Percentiles rank a stretch among this genome's conserved stretches.
Conservation (phyloP, 2,888 invertebrate genomes). For the Luperina testacea region DNA sequence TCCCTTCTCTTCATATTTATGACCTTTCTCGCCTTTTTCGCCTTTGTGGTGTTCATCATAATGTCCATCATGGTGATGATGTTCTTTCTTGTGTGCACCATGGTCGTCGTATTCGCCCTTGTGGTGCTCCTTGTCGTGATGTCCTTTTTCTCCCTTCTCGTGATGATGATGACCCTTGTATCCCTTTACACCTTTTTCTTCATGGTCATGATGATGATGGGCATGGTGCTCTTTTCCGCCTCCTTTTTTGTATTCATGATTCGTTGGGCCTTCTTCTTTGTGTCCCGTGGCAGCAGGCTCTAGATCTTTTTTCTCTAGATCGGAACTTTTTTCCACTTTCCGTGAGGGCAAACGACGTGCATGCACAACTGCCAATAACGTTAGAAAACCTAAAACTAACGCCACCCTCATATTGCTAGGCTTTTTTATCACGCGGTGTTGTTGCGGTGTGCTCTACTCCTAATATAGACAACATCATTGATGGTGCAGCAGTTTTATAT, state of each 20-base stretch:
- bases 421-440: conserved; percentile 67
- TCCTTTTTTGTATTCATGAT: conserved; percentile 90
- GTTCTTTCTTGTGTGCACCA: conserved; percentile 91
- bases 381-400: conserved; percentile 77
- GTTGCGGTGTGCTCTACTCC: conserved; percentile 76
- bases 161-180: conserved; percentile 93
- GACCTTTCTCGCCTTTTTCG: conserved; percentile 92
- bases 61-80: conserved; percentile 92
- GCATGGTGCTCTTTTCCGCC: conserved; percentile 92
- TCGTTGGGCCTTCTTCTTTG: conserved; percentile 86
- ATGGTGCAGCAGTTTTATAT: conserved; percentile 88
- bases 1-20: conserved; percentile 92
- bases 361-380: conserved; percentile 74
- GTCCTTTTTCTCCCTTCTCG: conserved; percentile 93
- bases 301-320: conserved; percentile 74
- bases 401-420: conserved; percentile 80
- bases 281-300: conserved; percentile 84
- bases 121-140: conserved; percentile 93
- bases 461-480: conserved; percentile 84
- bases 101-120: conserved; percentile 91
- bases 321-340: conserved; percentile 66
- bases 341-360: conserved; percentile 78
- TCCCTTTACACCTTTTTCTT: conserved; percentile 93
- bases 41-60: conserved; percentile 91
- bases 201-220: conserved; percentile 91